These are phyloP conservation scores for Chiloscyllium plagiosum DNA, from an alignment of 2,113 vertebrate species.

Conservation along the genomic window DNA sequence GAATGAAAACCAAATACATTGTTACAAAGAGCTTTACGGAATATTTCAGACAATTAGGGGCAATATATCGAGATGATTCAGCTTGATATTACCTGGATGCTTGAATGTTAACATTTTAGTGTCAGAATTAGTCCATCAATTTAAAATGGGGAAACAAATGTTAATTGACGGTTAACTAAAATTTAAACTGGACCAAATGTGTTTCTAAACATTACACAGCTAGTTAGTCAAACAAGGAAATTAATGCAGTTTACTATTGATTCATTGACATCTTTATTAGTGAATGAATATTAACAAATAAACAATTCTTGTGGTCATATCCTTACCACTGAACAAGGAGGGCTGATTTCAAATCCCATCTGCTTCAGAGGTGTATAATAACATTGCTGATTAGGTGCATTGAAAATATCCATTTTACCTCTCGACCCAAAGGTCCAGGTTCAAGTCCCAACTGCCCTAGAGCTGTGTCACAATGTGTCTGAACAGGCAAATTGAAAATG, in stretches of 20 bases:
- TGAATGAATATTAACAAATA: background rate
- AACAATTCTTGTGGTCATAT: background rate
- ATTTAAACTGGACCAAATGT: background rate
- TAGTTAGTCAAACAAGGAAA: background rate
- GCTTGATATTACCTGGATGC: background rate
- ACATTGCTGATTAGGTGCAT: no score
- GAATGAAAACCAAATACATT: background rate
- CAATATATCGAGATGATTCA: background rate
- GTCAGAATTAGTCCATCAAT: background rate
- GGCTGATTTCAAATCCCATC: no score
- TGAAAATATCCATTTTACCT: no score
- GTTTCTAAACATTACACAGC: background rate
- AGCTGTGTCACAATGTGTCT: no score
- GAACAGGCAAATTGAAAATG: no score
- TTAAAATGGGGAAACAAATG: background rate
- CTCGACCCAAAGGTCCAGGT: no score
- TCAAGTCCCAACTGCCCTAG: no score
- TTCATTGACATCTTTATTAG: background rate
- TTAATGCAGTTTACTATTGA: background rate
- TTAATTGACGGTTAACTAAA: background rate
- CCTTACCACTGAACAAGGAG: no score
- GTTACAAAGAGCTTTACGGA: background rate
- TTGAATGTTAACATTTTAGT: background rate
- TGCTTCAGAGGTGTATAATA: no score
- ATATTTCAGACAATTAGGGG: background rate